Evolutionary conservation across 1,140 invertebrate species (phyloP).

Genomic region (Holotrichia oblita): DNA sequence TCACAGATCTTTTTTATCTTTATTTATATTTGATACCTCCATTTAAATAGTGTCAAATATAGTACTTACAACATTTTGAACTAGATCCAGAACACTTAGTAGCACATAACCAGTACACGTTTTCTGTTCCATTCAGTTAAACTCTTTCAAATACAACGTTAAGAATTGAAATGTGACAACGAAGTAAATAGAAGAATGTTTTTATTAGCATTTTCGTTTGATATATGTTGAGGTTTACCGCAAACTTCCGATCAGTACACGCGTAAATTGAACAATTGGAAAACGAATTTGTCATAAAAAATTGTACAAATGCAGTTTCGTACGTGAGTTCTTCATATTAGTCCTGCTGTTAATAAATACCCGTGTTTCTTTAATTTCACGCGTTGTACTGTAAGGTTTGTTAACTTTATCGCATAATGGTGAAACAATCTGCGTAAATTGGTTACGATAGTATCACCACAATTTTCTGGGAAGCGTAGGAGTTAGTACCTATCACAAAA

Average conservation of each 20-base stretch:
- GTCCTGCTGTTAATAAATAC: background rate
- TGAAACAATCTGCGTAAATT: constrained; percentile 6
- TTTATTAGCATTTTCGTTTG: background rate
- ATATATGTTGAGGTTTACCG: background rate
- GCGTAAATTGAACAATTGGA: constrained; percentile 13
- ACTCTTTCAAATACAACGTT: background rate
- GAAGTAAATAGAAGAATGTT: background rate
- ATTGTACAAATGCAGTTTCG: background rate
- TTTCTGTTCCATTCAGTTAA: background rate
- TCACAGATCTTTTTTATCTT: no score
- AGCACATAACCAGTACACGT: background rate
- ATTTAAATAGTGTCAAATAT: no score
- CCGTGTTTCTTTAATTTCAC: background rate
- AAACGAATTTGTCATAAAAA: constrained; percentile 14
- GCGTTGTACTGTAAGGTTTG: background rate
- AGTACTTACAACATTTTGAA: constrained; percentile 10
- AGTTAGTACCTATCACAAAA: background rate
- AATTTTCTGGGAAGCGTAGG: background rate
- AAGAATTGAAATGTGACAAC: background rate
- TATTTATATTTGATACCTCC: no score
- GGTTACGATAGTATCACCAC: background rate
- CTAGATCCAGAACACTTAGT: background rate
- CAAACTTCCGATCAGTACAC: constrained; percentile 4
- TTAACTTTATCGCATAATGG: background rate
- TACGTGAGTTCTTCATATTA: background rate